These are phyloP conservation scores for Anolis carolinensis DNA, from an alignment of 2,113 vertebrate species.

Conservation along the genomic window DNA sequence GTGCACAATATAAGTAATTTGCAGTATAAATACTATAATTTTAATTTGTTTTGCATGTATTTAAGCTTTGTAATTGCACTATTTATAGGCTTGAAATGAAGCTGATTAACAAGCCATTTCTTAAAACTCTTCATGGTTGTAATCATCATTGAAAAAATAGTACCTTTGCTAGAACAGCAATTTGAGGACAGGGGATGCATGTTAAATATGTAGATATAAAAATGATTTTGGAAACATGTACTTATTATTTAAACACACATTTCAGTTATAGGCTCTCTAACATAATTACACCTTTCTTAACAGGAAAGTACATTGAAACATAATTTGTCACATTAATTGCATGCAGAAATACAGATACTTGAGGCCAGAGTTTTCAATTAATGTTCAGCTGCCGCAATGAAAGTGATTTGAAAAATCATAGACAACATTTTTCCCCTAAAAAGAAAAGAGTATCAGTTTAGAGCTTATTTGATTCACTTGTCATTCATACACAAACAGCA, in stretches of 20 bases:
- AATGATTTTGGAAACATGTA: conserved; percentile 66
- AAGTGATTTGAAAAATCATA: conserved; percentile 46
- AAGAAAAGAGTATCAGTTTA: conserved; percentile 30
- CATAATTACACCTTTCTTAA: conserved; percentile 73
- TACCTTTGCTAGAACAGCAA: neutral
- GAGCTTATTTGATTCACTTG: conserved; percentile 26
- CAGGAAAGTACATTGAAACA: conserved; percentile 67
- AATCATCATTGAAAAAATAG: conserved; percentile 1
- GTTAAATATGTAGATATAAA: conserved; percentile 68
- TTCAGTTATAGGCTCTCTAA: conserved; percentile 70
- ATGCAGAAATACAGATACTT: conserved; percentile 63
- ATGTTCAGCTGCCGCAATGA: conserved; percentile 54
- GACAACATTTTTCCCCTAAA: conserved; percentile 10
- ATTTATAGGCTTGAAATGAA: conserved; percentile 71
- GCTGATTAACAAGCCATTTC: conserved; percentile 47
- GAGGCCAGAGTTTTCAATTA: conserved; percentile 61
- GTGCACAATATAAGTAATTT: conserved; percentile 65
- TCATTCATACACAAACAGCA: fast-evolving
- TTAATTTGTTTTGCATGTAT: conserved; percentile 72
- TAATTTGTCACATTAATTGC: conserved; percentile 72
- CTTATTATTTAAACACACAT: conserved; percentile 75
- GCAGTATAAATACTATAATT: conserved; percentile 69
- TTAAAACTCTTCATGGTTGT: conserved; percentile 1
- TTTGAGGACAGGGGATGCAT: conserved; percentile 12
- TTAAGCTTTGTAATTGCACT: conserved; percentile 72